A percentile compares a stretch with the other conserved stretches of the same genome.
These are phyloP conservation scores for Cephus nigrinus DNA, from an alignment of 2,888 invertebrate species.

Conservation along the genomic window DNA sequence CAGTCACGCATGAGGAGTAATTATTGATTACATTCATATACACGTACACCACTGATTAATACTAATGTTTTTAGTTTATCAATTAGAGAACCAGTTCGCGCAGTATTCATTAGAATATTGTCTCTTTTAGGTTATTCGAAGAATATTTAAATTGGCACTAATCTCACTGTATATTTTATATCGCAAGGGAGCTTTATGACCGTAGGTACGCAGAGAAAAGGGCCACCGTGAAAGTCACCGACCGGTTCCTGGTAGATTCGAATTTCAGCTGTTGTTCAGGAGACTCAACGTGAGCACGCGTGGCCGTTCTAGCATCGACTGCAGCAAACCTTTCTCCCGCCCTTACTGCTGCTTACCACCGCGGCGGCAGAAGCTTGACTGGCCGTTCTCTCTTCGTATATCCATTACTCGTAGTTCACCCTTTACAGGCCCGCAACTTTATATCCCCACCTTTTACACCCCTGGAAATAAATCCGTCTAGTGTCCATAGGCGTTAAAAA, in stretches of 20 bases:
- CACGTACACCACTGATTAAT: neutral
- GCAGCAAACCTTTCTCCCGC: neutral
- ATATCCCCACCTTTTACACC: neutral
- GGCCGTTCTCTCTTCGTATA: neutral
- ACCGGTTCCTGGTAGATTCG: conserved; percentile 5
- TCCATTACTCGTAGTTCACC: neutral
- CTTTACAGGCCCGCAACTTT: neutral
- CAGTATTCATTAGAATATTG: neutral
- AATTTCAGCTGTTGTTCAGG: conserved; percentile 2
- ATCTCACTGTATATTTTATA: neutral
- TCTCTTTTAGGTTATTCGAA: neutral
- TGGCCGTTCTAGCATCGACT: neutral
- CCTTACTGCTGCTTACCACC: neutral
- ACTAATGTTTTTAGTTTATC: neutral
- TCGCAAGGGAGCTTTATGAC: neutral
- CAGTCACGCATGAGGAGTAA: neutral
- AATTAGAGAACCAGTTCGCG: neutral
- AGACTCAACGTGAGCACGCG: neutral
- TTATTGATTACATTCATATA: neutral
- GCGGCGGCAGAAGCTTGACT: neutral
- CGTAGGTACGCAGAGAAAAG: neutral
- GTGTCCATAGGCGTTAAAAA: neutral
- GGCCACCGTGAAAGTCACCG: neutral
- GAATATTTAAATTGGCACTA: neutral
- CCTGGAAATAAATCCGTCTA: neutral